Evolutionary conservation across 2,113 vertebrate genomes (phyloP).

Genomic region (Cyprinus carpio): DNA sequence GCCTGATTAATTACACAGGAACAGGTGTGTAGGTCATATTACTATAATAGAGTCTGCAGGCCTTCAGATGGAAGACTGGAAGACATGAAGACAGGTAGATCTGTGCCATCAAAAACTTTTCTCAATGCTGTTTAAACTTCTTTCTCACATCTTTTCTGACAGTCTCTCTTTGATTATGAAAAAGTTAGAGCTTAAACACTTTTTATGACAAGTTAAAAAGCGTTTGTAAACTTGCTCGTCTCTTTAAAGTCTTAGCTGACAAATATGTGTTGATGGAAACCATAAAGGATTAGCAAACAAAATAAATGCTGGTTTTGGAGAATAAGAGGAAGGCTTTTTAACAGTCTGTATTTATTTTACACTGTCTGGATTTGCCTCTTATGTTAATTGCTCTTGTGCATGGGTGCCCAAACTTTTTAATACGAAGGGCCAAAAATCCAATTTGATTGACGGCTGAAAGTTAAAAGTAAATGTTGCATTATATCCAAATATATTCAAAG

Average conservation of each 20-base stretch:
- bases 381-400: background rate
- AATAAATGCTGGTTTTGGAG: background rate
- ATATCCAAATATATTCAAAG: too few species aligned
- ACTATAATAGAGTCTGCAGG: background rate
- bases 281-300: background rate
- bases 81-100: background rate
- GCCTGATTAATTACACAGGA: slow-evolving; percentile 55
- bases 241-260: background rate
- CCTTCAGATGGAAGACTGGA: background rate
- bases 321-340: background rate
- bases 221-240: background rate
- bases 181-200: background rate
- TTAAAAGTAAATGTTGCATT: too few species aligned
- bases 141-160: background rate
- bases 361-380: background rate
- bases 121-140: background rate
- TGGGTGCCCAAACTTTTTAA: too few species aligned
- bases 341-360: background rate
- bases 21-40: slow-evolving; percentile 48
- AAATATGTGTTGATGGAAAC: background rate
- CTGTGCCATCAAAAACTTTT: background rate
- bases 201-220: background rate
- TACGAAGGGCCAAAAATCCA: too few species aligned
- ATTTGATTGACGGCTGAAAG: too few species aligned
- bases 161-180: background rate